Conservation (phyloP, 2,888 invertebrate genomes). For the Scaptomyza caliginosa region DNA sequence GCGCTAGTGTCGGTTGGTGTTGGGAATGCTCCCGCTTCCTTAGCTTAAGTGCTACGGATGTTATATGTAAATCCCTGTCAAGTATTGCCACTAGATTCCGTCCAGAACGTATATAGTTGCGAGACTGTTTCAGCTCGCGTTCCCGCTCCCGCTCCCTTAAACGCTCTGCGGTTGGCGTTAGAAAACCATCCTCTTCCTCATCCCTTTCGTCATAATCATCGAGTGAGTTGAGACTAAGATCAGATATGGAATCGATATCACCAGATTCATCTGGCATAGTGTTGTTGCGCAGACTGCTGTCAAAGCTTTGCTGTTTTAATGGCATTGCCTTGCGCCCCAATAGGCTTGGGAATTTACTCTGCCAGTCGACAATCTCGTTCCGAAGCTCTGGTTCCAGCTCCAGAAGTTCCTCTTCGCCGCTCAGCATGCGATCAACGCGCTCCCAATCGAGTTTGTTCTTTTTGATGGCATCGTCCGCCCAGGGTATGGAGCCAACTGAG, state of each 20-base stretch:
- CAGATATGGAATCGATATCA: constrained; percentile 75
- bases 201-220: constrained; percentile 67
- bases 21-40: constrained; percentile 58
- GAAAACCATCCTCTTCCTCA: constrained; percentile 64
- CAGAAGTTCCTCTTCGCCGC: constrained; percentile 73
- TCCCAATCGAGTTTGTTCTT: constrained; percentile 84
- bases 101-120: constrained; percentile 33
- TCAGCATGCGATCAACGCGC: constrained; percentile 81
- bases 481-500: constrained; percentile 84
- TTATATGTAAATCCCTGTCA: constrained; percentile 72
- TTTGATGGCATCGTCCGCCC: constrained; percentile 84
- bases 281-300: constrained; percentile 35
- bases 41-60: constrained; percentile 72
- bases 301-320: constrained; percentile 57
- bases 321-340: constrained; percentile 52
- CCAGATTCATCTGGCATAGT: constrained; percentile 36
- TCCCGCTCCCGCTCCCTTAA: constrained; percentile 22
- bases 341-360: constrained; percentile 80
- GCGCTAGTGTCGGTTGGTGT: constrained; percentile 16
- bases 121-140: constrained; percentile 16
- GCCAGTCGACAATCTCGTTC: constrained; percentile 83
- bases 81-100: constrained; percentile 61
- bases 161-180: constrained; percentile 61
- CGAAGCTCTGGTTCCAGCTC: constrained; percentile 78
- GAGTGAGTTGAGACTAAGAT: constrained; percentile 77